Conservation (phyloP, 2,113 vertebrate species). For the Megaleporinus macrocephalus region DNA sequence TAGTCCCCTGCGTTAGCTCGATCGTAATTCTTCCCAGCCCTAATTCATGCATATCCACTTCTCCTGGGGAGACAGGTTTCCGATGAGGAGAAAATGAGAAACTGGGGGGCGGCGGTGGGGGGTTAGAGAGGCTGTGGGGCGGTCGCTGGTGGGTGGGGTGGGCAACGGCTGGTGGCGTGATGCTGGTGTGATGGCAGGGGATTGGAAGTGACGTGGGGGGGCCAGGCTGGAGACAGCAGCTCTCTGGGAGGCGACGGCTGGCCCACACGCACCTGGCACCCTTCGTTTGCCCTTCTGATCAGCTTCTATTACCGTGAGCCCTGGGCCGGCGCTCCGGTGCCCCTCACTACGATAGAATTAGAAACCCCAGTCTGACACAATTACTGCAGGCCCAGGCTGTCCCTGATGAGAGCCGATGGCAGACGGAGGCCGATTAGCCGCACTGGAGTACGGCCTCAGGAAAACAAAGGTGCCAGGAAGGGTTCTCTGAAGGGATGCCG, state of each 20-base stretch:
- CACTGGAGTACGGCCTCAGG: background rate
- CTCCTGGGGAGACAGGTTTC: conserved; percentile 63
- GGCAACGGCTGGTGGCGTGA: conserved; percentile 8
- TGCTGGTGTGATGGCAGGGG: conserved; percentile 39
- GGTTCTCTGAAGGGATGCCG: no score
- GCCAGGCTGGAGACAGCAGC: conserved; percentile 32
- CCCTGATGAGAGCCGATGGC: conserved; percentile 21
- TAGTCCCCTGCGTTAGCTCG: conserved; percentile 35
- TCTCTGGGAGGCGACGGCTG: conserved; percentile 51
- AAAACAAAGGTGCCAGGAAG: background rate
- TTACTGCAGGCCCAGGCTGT: conserved; percentile 41
- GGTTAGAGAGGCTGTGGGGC: background rate
- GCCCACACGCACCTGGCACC: conserved; percentile 23
- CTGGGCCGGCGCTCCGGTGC: background rate
- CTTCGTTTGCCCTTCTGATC: conserved; percentile 36
- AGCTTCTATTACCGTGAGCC: conserved; percentile 41
- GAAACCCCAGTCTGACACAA: conserved; percentile 52
- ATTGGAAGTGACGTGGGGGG: conserved; percentile 55
- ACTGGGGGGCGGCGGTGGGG: background rate
- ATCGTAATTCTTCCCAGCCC: conserved; percentile 59
- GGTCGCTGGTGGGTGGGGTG: background rate
- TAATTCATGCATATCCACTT: conserved; percentile 63
- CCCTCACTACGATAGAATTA: conserved; percentile 38
- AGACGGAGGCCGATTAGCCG: conserved; percentile 16
- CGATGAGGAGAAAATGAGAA: conserved; percentile 68